Base-by-base conservation (phyloP, 2,113 vertebrate species). In the Poecile atricapillus region DNA sequence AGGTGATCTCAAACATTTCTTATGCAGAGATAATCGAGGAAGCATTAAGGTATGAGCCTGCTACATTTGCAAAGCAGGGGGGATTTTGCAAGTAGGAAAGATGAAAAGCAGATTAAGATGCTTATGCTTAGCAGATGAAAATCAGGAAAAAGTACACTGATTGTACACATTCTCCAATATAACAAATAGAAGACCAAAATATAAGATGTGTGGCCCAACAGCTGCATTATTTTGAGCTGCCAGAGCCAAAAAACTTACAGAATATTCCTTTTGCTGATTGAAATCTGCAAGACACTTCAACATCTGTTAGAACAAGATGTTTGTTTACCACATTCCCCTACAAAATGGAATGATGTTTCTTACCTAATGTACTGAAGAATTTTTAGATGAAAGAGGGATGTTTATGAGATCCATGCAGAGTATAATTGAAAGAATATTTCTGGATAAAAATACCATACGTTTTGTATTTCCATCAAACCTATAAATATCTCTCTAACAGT, bases 401-500 rank as follows among this genome's bases (percentile, higher is more conserved):
- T 56, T 95, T 93, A 96, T 90, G 93, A 97, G 81, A 93, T 81
- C 91, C 83, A 70, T 43, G 70, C 75, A 84, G 79, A 53, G 55
- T 81, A 76, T 97, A 96, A 97, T 93, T 93, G 96, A 96, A 97
- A 97, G 86, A 94, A 87, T 96, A 97, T 98, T 98, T 97, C 95
- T 10, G 13, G 95, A 97, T 89, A 93, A 94, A 87, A 53, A 55
- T 74, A 87, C 95, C 97, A 97, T 97, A 96, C 97, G 97, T 63
- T 97, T 97, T 95, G 63, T 95, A 94, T 97, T 97, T 97, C 91
- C 89, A 94, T 79, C 47, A 25, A 95, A 77, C 82, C 92, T 97
- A 97, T 98, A 98, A 98, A 98, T 97, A 97, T 87, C 94, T 93
- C 82, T n/a, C 9, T 83, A 97, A 97, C 95, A 95, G 94, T 97